Conservation (phyloP, 2,888 invertebrate species). For the Nemotelus nigrinus region DNA sequence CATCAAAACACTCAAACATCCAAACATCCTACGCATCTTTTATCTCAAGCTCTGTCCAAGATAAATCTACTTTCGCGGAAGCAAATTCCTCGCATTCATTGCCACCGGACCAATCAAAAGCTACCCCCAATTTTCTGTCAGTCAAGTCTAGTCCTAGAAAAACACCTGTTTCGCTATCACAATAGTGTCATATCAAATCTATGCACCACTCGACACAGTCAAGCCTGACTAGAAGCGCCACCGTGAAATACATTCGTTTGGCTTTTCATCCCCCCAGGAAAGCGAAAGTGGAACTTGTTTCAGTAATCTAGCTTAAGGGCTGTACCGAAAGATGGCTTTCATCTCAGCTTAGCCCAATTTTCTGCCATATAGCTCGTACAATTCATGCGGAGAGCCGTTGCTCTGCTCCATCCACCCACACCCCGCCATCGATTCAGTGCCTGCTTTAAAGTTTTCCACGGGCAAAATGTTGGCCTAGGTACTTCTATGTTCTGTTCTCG, state of each 20-base stretch:
- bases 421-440: not conserved
- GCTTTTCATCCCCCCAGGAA: constrained; percentile 12
- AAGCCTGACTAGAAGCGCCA: too few species aligned
- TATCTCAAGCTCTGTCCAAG: too few species aligned
- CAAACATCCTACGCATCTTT: too few species aligned
- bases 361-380: not conserved
- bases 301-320: constrained; percentile 19
- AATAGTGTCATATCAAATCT: too few species aligned
- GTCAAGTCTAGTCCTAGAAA: too few species aligned
- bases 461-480: constrained; percentile 42
- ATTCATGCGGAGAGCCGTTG: not conserved
- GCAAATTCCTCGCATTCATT: too few species aligned
- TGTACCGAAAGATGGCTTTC: constrained; percentile 29
- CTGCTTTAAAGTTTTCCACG: constrained; percentile 26
- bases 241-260: not conserved
- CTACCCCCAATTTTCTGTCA: too few species aligned
- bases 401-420: constrained; percentile 15
- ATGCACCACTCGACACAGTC: too few species aligned
- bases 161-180: too few species aligned
- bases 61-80: too few species aligned
- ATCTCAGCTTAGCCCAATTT: constrained; percentile 27
- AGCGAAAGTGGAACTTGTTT: constrained; percentile 21
- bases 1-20: too few species aligned
- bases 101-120: too few species aligned
- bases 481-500: not conserved